These are phyloP conservation scores for Drosophila anomalata DNA, from an alignment of 2,888 invertebrate species.

Conservation along the genomic window DNA sequence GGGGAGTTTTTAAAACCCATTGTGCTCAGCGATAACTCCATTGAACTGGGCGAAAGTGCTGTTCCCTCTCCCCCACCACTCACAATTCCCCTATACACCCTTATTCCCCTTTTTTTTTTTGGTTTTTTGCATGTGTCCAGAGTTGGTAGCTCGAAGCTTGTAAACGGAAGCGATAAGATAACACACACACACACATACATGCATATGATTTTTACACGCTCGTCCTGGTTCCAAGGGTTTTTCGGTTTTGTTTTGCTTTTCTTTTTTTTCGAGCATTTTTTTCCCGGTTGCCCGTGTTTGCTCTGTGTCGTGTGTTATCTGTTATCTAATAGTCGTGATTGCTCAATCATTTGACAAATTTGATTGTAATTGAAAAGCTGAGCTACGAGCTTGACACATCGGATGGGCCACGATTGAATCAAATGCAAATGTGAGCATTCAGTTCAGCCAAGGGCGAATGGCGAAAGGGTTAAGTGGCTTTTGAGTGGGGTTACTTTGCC, in stretches of 20 bases:
- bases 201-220: constrained; percentile 40
- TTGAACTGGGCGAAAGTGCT: constrained; percentile 70
- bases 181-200: constrained; percentile 44
- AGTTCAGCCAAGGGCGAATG: not conserved
- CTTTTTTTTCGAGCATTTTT: constrained; percentile 4
- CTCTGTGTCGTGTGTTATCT: constrained; percentile 67
- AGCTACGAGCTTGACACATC: constrained; percentile 41
- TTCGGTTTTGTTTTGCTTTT: constrained; percentile 33
- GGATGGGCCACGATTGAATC: constrained; percentile 19
- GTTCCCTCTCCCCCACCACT: constrained; percentile 1
- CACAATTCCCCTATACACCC: not conserved
- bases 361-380: constrained; percentile 65
- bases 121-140: constrained; percentile 42
- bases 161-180: constrained; percentile 61
- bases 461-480: constrained; percentile 4
- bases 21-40: constrained; percentile 69
- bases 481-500: not conserved
- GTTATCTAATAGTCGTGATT: constrained; percentile 70
- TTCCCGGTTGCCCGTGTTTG: constrained; percentile 52
- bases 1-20: constrained; percentile 73
- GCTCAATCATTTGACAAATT: constrained; percentile 68
- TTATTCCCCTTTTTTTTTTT: constrained; percentile 2
- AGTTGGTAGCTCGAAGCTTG: constrained; percentile 38
- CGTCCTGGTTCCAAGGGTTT: constrained; percentile 20
- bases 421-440: constrained; percentile 16